Conservation (phyloP, 2,113 vertebrate genomes). For the Anarrhichthys ocellatus region DNA sequence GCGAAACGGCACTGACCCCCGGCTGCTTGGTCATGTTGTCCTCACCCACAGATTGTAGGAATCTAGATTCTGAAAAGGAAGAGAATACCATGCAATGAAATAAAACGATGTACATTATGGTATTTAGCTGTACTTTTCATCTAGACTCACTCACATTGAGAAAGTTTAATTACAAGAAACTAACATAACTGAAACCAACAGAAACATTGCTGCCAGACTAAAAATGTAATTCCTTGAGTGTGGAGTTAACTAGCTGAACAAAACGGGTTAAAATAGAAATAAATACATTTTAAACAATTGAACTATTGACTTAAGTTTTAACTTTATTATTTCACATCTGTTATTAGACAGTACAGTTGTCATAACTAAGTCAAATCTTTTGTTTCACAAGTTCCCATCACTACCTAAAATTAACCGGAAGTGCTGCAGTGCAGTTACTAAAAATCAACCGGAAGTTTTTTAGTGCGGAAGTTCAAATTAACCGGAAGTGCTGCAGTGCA, state of each 20-base stretch:
- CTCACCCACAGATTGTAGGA: conserved; percentile 93
- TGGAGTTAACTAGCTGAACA: neutral
- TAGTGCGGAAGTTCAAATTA: no score
- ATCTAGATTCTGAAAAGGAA: conserved; percentile 89
- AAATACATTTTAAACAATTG: neutral
- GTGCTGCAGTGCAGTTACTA: no score
- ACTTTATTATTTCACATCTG: neutral
- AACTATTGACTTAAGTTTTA: neutral
- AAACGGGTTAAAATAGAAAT: neutral
- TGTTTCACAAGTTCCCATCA: no score
- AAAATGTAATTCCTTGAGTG: neutral
- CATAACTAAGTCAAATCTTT: neutral
- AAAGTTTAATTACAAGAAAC: neutral
- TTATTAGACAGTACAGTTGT: neutral
- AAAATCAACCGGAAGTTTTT: no score
- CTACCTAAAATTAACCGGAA: no score
- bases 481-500: no score
- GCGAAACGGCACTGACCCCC: conserved; percentile 86
- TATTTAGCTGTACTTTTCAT: neutral
- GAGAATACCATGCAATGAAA: neutral
- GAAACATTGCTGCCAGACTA: neutral
- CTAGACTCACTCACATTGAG: neutral
- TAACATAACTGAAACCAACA: conserved; percentile 9
- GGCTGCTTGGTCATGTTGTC: conserved; percentile 99
- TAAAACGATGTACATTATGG: neutral